Evolutionary conservation across 1,140 invertebrate species (phyloP).

Genomic region (Drosophila repletoides): DNA sequence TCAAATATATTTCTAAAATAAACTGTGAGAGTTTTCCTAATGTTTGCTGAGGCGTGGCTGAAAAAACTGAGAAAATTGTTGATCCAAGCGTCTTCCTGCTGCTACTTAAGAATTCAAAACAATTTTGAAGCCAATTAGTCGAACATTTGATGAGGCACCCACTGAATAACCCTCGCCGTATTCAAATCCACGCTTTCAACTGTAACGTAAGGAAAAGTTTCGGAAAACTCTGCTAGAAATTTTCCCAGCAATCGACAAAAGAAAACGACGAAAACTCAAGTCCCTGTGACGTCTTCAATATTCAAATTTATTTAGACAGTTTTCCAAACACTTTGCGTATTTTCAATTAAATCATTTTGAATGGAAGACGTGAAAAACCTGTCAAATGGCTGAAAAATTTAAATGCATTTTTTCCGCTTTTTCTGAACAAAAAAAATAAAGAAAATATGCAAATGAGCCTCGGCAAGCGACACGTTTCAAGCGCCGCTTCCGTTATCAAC

Average conservation of each 20-base stretch:
- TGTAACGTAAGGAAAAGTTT: constrained; percentile 25
- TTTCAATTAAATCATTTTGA: constrained; percentile 53
- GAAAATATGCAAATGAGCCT: constrained; percentile 72
- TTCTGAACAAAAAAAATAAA: constrained; percentile 39
- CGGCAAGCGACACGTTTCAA: constrained; percentile 64
- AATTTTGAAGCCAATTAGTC: constrained; percentile 35
- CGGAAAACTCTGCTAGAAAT: neutral
- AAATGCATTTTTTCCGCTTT: constrained; percentile 31
- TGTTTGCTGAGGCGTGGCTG: constrained; percentile 5
- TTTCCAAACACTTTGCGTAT: constrained; percentile 33
- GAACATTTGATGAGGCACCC: constrained; percentile 21
- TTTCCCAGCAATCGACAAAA: constrained; percentile 26
- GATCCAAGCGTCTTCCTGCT: neutral
- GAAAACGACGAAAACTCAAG: neutral
- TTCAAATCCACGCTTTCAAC: constrained; percentile 25
- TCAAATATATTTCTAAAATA: too few relatives aligned
- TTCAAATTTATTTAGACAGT: constrained; percentile 26
- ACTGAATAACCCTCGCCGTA: constrained; percentile 2
- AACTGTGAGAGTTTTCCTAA: constrained; percentile 11
- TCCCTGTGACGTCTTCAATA: constrained; percentile 11
- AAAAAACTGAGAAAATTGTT: constrained; percentile 2
- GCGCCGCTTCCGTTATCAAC: constrained; percentile 59
- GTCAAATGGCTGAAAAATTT: constrained; percentile 62
- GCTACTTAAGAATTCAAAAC: constrained; percentile 6
- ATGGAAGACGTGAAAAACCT: constrained; percentile 47